These are phyloP conservation scores for Dendrolimus punctatus DNA, from an alignment of 1,140 invertebrate genomes.

Conservation along the genomic window DNA sequence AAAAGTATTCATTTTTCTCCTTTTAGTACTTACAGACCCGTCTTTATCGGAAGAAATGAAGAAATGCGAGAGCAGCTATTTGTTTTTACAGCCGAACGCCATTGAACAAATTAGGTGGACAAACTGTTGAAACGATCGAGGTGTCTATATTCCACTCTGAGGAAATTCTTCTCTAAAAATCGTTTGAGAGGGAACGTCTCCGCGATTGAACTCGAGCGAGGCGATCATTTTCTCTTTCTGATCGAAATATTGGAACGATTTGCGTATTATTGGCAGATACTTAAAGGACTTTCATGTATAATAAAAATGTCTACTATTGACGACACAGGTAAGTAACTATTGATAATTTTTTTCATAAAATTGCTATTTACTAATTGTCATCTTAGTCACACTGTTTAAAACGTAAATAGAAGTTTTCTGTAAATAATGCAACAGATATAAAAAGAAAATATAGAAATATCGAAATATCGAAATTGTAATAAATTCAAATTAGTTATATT, in stretches of 20 bases:
- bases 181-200: conserved; percentile 40
- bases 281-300: conserved; percentile 29
- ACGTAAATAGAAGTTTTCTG: too few species aligned
- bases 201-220: conserved; percentile 44
- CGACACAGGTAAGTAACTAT: not conserved
- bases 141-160: conserved; percentile 62
- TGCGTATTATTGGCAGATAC: conserved; percentile 36
- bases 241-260: conserved; percentile 34
- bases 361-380: too few species aligned
- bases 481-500: too few species aligned
- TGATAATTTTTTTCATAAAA: too few species aligned
- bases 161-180: conserved; percentile 62
- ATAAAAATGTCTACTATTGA: conserved; percentile 17
- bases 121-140: conserved; percentile 65
- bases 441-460: too few species aligned
- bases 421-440: too few species aligned
- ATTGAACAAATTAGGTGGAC: conserved; percentile 69
- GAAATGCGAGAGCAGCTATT: conserved; percentile 56
- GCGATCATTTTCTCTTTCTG: conserved; percentile 56
- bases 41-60: conserved; percentile 45
- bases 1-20: conserved; percentile 39
- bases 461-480: too few species aligned
- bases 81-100: conserved; percentile 67
- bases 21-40: conserved; percentile 38
- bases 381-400: too few species aligned